phyloP scores from a whole-genome alignment of 2,113 vertebrate genomes.

The Psophia crepitans region DNA sequence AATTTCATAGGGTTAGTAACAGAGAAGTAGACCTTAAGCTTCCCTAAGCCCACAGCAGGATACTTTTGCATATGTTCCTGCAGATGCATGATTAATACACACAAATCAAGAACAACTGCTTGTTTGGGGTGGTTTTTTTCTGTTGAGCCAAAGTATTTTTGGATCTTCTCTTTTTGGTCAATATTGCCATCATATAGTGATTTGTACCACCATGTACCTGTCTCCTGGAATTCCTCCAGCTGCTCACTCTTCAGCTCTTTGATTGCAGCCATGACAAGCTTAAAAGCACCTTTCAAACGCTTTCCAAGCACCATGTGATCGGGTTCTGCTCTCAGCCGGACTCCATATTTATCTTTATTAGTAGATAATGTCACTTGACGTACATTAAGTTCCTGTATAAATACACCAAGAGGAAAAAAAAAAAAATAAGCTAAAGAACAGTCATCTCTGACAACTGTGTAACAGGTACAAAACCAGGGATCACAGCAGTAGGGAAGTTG shows the following conservation, averaged over 20 bases:
- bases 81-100: not conserved
- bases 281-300: conserved; percentile 92
- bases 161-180: not conserved
- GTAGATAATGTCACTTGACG: conserved; percentile 88
- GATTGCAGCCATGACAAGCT: conserved; percentile 83
- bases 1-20: not conserved
- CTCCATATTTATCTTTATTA: conserved; percentile 90
- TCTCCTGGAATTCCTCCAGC: conserved; percentile 90
- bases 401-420: not conserved
- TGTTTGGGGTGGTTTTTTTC: not conserved
- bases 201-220: conserved; percentile 65
- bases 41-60: not conserved
- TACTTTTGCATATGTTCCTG: not conserved
- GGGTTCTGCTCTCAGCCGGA: conserved; percentile 89
- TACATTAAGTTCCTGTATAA: conserved; percentile 89
- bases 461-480: not conserved
- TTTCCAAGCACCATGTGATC: conserved; percentile 98
- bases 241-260: conserved; percentile 88
- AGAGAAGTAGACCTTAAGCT: not conserved
- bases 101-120: not conserved
- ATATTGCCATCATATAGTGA: rapidly evolving
- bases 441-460: not conserved
- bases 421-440: not conserved
- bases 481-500: rapidly evolving
- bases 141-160: not conserved